A percentile compares a stretch with the other conserved stretches of the same genome.
Evolutionary conservation across 2,888 invertebrate species (phyloP).

Genomic region (Ophion ventricosus): DNA sequence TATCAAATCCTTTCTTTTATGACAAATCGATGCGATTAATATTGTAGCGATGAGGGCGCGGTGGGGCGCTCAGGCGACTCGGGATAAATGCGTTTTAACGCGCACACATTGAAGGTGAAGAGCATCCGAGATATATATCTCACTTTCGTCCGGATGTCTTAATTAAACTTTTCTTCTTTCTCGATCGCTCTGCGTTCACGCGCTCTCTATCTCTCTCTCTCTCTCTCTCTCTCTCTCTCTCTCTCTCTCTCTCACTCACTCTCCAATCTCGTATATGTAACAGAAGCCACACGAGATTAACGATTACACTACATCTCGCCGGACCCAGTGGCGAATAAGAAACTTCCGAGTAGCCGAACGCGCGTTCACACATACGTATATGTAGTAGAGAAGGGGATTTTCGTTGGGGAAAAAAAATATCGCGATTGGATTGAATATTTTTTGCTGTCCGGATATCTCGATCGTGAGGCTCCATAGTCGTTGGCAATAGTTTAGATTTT

Average conservation of each 20-base stretch:
- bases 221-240: constrained; percentile 24
- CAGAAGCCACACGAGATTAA: constrained; percentile 60
- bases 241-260: constrained; percentile 21
- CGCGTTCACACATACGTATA: neutral
- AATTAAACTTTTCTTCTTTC: constrained; percentile 57
- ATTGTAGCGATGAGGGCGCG: constrained; percentile 37
- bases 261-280: neutral
- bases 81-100: constrained; percentile 59
- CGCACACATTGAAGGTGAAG: constrained; percentile 31
- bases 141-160: constrained; percentile 57
- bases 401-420: constrained; percentile 46
- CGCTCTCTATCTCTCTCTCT: neutral
- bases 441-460: constrained; percentile 40
- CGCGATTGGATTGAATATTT: constrained; percentile 52
- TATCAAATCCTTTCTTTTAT: constrained; percentile 39
- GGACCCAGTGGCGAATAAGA: constrained; percentile 5
- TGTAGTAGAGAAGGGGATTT: constrained; percentile 47
- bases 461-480: constrained; percentile 28
- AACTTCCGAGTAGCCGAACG: constrained; percentile 1
- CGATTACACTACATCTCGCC: constrained; percentile 47
- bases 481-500: constrained; percentile 4
- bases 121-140: constrained; percentile 11
- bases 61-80: constrained; percentile 45
- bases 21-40: constrained; percentile 66
- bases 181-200: neutral